Base-by-base conservation (phyloP, 2,888 invertebrate species). In the Crematogaster levior region DNA sequence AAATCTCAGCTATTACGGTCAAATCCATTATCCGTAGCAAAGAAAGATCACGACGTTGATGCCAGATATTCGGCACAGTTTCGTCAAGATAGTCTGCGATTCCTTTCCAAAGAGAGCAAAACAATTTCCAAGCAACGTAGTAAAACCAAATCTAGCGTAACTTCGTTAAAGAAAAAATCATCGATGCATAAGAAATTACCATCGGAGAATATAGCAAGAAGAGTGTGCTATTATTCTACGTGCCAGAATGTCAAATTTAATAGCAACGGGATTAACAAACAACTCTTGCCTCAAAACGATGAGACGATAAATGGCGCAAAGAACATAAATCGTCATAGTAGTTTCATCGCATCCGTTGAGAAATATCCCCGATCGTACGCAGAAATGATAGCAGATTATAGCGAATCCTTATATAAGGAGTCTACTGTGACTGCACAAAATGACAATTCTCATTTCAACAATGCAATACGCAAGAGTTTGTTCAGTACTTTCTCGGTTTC, bases 381-480 rank as follows among this genome's bases (percentile, higher is more conserved):
- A 21, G 66, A 83, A 27, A 75, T 89, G 68, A 89, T 89, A 75
- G 73, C 85, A 0, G 68, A 56, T 12, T 89, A 89, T 51, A 84
- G 48, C 68, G 73, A 88, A 15, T 7, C 37, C 0, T 30, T 89
- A 6, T 53, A 51, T 40, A 40, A 40, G 6, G n/a, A 43, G 24
- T 30, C 48, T 1, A 30, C 6, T 0, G 56, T 27, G 0, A 74
- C 10, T 1, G 1, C 24, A 0, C 21, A 30, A 3, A 85, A n/a
- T 5, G 30, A 24, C 3, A 73, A 24, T 15, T 48, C 70, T 6
- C 12, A 46, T 18, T 46, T 40, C 30, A 10, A 56, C 27, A 77
- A 63, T 10, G n/a, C 30, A n/a, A 51, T 83, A 1, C 70, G 34
- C 6, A 73, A 70, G 21, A 88, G 83, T 27, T 85, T 85, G 0